Percentiles rank a stretch among this genome's conserved stretches.
phyloP scores from a whole-genome alignment of 2,797 vertebrate species.

The Euphonia xanthogaster region DNA sequence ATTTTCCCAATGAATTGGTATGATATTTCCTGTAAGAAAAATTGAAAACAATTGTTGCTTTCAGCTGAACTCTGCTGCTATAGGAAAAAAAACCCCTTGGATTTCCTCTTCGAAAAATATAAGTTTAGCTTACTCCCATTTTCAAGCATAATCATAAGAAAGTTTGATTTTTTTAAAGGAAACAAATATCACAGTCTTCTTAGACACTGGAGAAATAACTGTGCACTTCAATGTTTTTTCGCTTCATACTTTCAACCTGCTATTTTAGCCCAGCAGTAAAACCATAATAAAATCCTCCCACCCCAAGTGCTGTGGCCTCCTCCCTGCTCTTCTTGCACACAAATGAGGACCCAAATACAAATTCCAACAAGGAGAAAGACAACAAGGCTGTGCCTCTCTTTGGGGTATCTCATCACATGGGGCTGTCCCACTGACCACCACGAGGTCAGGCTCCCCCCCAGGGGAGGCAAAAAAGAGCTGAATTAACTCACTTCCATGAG shows the following conservation, averaged over 20 bases:
- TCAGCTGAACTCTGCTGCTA: constrained; percentile 42
- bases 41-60: constrained; percentile 71
- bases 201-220: neutral
- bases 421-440: neutral
- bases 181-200: neutral
- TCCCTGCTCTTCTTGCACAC: neutral
- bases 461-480: neutral
- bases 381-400: neutral
- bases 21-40: constrained; percentile 74
- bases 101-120: constrained; percentile 58
- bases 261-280: constrained; percentile 26
- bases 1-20: constrained; percentile 72
- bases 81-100: neutral
- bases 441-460: neutral
- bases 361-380: neutral
- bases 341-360: neutral
- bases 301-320: neutral
- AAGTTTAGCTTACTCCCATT: neutral
- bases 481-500: neutral
- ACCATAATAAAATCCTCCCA: constrained; percentile 11
- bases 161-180: neutral
- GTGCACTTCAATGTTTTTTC: neutral
- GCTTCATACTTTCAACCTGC: neutral
- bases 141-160: neutral
- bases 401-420: neutral